These are phyloP conservation scores for Lepidochrysops patricia DNA, from an alignment of 2,888 invertebrate genomes.

Conservation along the genomic window DNA sequence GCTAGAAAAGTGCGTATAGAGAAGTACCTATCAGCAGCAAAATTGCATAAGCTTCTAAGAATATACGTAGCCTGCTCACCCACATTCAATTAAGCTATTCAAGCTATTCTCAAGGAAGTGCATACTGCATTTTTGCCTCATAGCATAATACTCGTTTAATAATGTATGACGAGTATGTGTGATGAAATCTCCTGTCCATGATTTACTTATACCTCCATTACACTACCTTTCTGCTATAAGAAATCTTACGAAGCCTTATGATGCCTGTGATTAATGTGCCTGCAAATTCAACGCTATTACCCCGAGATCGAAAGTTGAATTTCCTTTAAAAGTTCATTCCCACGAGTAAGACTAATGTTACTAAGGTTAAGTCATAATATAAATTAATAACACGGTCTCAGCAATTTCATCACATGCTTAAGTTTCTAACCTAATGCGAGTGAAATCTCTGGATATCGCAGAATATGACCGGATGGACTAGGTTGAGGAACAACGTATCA, in stretches of 20 bases:
- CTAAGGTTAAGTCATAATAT: neutral
- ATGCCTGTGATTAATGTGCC: neutral
- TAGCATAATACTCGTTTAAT: neutral
- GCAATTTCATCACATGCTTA: conserved; percentile 26
- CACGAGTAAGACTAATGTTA: neutral
- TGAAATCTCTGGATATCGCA: conserved; percentile 29
- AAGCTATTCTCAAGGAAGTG: conserved; percentile 1
- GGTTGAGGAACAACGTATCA: neutral
- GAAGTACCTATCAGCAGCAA: too few species aligned
- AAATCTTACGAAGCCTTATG: neutral
- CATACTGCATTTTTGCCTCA: neutral
- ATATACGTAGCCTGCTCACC: neutral
- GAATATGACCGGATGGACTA: conserved; percentile 19
- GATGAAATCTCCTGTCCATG: neutral
- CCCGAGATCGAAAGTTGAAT: neutral
- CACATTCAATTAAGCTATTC: neutral
- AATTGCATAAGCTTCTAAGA: neutral
- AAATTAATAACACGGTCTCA: neutral
- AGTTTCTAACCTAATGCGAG: conserved; percentile 22
- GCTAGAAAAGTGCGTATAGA: too few species aligned
- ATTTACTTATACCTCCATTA: neutral
- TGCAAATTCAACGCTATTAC: neutral
- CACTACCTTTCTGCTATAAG: neutral
- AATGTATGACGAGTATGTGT: neutral
- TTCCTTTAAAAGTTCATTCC: neutral